These are phyloP conservation scores for Cossypha dichroa DNA, from an alignment of 2,797 vertebrate species.

Conservation along the genomic window DNA sequence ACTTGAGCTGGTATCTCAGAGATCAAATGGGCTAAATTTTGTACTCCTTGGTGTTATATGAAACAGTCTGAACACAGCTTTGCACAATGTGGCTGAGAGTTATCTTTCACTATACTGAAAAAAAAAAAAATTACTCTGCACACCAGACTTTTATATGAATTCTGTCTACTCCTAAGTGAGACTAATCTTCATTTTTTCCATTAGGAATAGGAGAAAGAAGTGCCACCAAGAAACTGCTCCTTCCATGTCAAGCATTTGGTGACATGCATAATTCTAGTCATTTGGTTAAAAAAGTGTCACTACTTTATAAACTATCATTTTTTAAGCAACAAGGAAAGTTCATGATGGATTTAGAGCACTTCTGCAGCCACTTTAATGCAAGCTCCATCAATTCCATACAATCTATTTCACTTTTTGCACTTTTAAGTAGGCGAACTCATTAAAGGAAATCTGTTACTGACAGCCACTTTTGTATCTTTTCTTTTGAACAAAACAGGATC, in stretches of 20 bases:
- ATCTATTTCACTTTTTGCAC: not conserved
- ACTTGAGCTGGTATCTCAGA: not conserved
- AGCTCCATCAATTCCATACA: not conserved
- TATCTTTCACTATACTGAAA: not conserved
- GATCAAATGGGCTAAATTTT: not conserved
- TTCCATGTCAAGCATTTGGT: not conserved
- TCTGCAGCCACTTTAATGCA: not conserved
- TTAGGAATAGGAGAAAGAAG: not conserved
- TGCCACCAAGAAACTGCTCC: fast-evolving
- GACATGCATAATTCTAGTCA: fast-evolving
- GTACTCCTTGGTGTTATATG: not conserved
- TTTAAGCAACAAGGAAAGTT: not conserved
- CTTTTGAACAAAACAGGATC: not conserved
- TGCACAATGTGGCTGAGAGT: not conserved
- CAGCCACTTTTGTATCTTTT: not conserved
- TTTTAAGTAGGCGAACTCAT: not conserved
- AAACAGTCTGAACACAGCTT: not conserved
- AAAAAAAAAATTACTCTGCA: not conserved
- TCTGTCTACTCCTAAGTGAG: not conserved
- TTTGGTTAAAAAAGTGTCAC: not conserved
- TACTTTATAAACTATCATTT: not conserved
- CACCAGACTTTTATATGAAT: not conserved
- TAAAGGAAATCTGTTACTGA: not conserved
- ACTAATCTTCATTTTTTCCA: not conserved
- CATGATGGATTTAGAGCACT: not conserved